Evolutionary conservation across 2,797 vertebrate species (phyloP), one percentile per base, ranked within the genome.

Genomic region (Crenuchus spilurus): DNA sequence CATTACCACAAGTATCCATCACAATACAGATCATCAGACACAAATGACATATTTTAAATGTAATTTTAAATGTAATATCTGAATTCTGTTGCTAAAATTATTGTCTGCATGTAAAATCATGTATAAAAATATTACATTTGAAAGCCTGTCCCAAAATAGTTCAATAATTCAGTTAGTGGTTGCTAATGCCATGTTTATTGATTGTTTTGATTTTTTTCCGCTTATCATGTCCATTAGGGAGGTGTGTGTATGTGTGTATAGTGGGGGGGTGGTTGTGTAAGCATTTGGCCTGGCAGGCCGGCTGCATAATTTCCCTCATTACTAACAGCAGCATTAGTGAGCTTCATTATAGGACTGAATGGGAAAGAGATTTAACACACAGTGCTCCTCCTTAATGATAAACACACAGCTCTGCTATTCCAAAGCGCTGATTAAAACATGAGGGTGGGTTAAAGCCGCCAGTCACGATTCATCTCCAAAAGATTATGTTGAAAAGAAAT

Each of bases 371-470:
- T 82, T 83, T 83, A 66, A 79, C 78, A 85, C 82, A 82, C 77
- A 63, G 75, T 58, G 70, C 79, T 80, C 74, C 84, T 83, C 62
- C 60, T 74, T 80, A 78, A 75, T 35, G 60, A 82, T 80, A 78
- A 83, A 82, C 80, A 82, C 81, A 87, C 72, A 79, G 30, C 74
- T 80, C 85, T 78, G 88, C 90, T 88, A 85, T 88, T 88, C 84
- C 42, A 72, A 80, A 77, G 81, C 79, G 83, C 89, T 89, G 87
- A 91, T 87, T 91, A 87, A 90, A 90, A 91, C 88, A 90, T 90
- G 86, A 91, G 84, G 80, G 75, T 7, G 75, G 81, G 89, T 90
- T 87, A 88, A 70, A 85, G 84, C 84, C 81, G 86, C 83, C 86
- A 85, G 85, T 88, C 64, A 75, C 26, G 20, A 69, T 26, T 46